Base-by-base conservation (phyloP, 1,140 invertebrate genomes). In the Heliothis subflexa region DNA sequence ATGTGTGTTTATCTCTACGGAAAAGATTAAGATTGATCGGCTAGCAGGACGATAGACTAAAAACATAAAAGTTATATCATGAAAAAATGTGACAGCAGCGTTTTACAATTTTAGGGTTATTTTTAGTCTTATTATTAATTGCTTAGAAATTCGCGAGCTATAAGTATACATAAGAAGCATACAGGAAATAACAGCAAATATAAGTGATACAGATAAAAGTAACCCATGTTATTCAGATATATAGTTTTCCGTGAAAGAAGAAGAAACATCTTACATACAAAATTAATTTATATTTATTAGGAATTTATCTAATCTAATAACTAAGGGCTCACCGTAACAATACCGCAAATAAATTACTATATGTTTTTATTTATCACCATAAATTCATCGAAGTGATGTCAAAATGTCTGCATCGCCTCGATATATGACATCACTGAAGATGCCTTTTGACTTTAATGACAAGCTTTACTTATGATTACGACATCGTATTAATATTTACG, bases 1-100 rank as follows among this genome's bases (percentile, higher is more conserved):
- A 73, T 59, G 54, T 59, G 18, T 47, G 71, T 59, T 73, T 73
- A 73, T 73, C 71, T 59, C 12, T 21, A 25, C 55, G 33, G 28
- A 72, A 71, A 59, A 47, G 71, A 73, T 73, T 73, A 47, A 73
- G 71, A 73, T 73, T 40, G 71, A 73, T 73, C 33, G 71, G 16
- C 47, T 49, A 21, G 7, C 4, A 13, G 33, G 0, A 70, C 25
- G 66, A 28, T 52, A 70, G 40, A 66, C 40, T 12, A 1, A 16
- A 66, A 45, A 66, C n/a, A 66, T 16, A 40, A 66, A 21, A 70
- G 18, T 70, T 70, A 50, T 70, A 13, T 70, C 66, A 25, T 28
- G 45, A 50, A 28, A 47, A 4, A 13, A 28, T 52, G 50, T 52
- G 66, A 52, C 12, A 71, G 25, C 40, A 40, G 18, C 4, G 0